phyloP scores from a whole-genome alignment of 2,113 vertebrate genomes.

The Mesoclemmys tuberculata region DNA sequence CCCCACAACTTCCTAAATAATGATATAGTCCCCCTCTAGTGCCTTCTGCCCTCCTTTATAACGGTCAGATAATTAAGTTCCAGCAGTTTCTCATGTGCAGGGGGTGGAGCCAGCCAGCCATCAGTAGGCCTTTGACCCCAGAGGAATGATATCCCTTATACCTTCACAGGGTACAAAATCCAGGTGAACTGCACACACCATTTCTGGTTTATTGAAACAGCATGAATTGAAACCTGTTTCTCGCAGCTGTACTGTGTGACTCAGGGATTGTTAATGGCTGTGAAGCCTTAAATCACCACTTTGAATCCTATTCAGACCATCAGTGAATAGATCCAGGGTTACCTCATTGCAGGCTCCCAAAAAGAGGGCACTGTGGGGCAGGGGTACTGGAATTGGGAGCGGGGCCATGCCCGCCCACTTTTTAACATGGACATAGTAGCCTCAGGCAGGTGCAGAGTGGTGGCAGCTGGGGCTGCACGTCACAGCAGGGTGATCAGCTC shows the following conservation, averaged over 20 bases:
- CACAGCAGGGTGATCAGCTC: too few relatives aligned
- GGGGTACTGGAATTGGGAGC: too few relatives aligned
- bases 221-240: not conserved
- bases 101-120: not conserved
- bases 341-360: too few relatives aligned
- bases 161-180: not conserved
- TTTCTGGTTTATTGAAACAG: not conserved
- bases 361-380: too few relatives aligned
- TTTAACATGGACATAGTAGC: too few relatives aligned
- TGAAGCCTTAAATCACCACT: not conserved
- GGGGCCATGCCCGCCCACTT: too few relatives aligned
- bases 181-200: not conserved
- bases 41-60: not conserved
- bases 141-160: not conserved
- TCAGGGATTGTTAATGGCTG: not conserved
- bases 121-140: not conserved
- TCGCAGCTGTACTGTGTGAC: not conserved
- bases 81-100: not conserved
- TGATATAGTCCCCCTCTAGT: not conserved
- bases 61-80: not conserved
- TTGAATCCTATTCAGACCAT: not conserved
- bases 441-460: too few relatives aligned
- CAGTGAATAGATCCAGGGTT: not conserved
- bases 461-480: too few relatives aligned
- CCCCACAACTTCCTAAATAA: not conserved